A percentile compares a stretch with the other conserved stretches of the same genome.
Evolutionary conservation across 2,113 vertebrate genomes (phyloP).

Genomic region (Upupa epops): DNA sequence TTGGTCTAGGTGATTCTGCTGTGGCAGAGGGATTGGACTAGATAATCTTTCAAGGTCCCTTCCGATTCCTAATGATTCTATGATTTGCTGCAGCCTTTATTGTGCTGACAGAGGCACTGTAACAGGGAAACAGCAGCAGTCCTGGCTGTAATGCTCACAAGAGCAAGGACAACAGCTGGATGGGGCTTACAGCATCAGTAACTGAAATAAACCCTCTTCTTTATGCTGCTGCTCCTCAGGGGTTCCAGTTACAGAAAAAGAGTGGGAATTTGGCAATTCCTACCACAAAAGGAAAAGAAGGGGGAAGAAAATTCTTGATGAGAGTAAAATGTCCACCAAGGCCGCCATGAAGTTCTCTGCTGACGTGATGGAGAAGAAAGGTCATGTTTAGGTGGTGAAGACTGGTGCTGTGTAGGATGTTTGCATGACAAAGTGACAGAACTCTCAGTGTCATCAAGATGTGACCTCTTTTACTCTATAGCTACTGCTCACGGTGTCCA

Average conservation of each 20-base stretch:
- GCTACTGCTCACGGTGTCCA: not conserved
- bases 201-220: not conserved
- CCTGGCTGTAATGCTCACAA: not conserved
- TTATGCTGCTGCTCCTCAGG: not conserved
- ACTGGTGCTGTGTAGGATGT: too few species aligned
- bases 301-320: not conserved
- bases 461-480: not conserved
- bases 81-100: not conserved
- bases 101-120: not conserved
- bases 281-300: not conserved
- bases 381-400: not conserved
- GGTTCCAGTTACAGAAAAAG: not conserved
- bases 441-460: not conserved
- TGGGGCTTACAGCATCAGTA: not conserved
- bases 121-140: not conserved
- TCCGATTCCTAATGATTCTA: too few species aligned
- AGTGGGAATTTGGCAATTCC: not conserved
- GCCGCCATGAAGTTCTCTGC: not conserved
- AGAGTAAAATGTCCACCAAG: not conserved
- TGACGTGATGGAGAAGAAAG: not conserved
- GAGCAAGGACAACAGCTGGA: not conserved
- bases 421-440: not conserved
- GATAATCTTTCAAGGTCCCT: too few species aligned
- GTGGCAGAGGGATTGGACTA: too few species aligned
- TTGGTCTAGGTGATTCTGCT: too few species aligned